A percentile compares a stretch with the other conserved stretches of the same genome.
Evolutionary conservation across 2,888 invertebrate species (phyloP).

Genomic region (Protophormia terraenovae): DNA sequence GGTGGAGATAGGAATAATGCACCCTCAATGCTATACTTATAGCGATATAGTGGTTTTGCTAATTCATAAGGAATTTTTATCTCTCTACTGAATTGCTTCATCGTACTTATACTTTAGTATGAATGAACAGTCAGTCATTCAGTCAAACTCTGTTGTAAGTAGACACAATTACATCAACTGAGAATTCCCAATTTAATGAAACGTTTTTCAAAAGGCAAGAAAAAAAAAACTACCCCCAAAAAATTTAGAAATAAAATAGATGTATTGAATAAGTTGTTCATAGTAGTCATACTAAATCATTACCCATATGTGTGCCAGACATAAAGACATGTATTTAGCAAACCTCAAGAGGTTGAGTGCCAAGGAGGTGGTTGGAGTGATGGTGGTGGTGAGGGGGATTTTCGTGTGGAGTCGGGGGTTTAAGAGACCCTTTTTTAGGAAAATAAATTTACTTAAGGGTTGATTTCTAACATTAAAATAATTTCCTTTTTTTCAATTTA

Average conservation of each 20-base stretch:
- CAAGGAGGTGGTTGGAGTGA: not conserved
- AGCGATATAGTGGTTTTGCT: slow-evolving; percentile 48
- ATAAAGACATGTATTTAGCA: slow-evolving; percentile 61
- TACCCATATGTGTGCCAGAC: slow-evolving; percentile 56
- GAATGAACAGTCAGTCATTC: not conserved
- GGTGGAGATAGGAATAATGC: slow-evolving; percentile 42
- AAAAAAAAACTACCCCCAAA: slow-evolving; percentile 27
- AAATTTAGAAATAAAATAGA: not conserved
- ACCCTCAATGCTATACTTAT: slow-evolving; percentile 21
- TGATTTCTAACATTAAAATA: slow-evolving; percentile 4
- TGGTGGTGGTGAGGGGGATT: not conserved
- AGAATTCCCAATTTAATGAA: slow-evolving; percentile 60
- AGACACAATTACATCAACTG: slow-evolving; percentile 61
- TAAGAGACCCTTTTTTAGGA: slow-evolving; percentile 50
- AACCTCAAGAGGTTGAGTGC: slow-evolving; percentile 65
- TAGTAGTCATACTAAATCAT: slow-evolving; percentile 49
- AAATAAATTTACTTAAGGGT: slow-evolving; percentile 56
- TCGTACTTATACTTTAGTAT: not conserved
- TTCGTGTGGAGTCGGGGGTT: not conserved
- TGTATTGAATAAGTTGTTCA: slow-evolving; percentile 22
- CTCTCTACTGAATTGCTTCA: slow-evolving; percentile 3
- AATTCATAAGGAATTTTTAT: slow-evolving; percentile 61
- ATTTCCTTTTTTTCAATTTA: slow-evolving; percentile 47
- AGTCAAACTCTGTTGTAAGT: slow-evolving; percentile 37
- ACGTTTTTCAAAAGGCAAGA: slow-evolving; percentile 34